Evolutionary conservation across 2,113 vertebrate species (phyloP), one percentile per base, ranked within the genome.

Genomic region (Cricetomys ansorgei): DNA sequence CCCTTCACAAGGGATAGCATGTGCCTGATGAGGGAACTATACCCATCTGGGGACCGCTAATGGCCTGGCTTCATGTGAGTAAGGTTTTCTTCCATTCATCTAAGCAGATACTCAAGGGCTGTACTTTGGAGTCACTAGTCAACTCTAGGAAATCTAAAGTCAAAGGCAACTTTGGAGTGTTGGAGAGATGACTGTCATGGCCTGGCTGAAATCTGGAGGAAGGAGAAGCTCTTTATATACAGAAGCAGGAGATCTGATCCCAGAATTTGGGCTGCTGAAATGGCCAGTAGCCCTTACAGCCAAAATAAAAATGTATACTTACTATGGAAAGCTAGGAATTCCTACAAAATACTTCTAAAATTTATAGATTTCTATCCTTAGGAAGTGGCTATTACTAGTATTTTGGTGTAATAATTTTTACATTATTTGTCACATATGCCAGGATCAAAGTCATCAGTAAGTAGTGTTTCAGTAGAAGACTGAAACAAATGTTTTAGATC

Each of bases 271-370:
- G 37, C 45, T 50, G 16, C 45, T 13, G 67, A 12, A 55, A 48
- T 53, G 3, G 25, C 1, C 25, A 55, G 3, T 90, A 29, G 34
- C n/a, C 29, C 80, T 12, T 10, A 21, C 5, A 40, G 25, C 75
- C n/a, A 76, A 87, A 84, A 73, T 77, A 69, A 48, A 57, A 87
- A 62, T 67, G 16, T 40, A 48, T 16, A n/a, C 50, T 88, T 17
- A n/a, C 5, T 80, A 67, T 94, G 64, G 73, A 87, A 93, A 96
- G 53, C 12, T 48, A 69, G 31, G 79, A 69, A 64, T 76, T 86
- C 11, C 16, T 53, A 67, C 6, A 94, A 75, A 23, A 21, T 76
- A 37, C 11, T 65, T 90, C 48, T 50, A 91, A 53, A 57, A 59
- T 85, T 59, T 10, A 53, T 75, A 19, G 9, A 81, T 19, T 86